These are phyloP conservation scores for Alectoris magna DNA, from an alignment of 2,797 vertebrate genomes.

Conservation along the genomic window DNA sequence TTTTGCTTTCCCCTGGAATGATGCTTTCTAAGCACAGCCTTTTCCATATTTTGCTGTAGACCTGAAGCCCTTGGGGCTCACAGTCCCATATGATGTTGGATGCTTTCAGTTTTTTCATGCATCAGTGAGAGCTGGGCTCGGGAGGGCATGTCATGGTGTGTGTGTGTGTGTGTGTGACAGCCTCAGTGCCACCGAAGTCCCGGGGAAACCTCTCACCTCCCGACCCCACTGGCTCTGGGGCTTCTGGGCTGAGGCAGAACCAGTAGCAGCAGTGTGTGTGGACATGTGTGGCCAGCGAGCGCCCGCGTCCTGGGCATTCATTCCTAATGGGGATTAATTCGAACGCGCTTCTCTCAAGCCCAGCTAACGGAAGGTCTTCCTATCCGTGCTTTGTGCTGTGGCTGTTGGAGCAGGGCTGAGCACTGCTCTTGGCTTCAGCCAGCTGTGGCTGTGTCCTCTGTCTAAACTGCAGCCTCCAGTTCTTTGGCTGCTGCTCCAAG, in stretches of 20 bases:
- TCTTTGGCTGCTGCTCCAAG: background rate
- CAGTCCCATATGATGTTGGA: accelerated
- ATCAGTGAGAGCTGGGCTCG: background rate
- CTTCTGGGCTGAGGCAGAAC: background rate
- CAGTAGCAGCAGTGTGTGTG: background rate
- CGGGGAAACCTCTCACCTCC: background rate
- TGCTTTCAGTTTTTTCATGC: background rate
- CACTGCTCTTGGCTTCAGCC: background rate
- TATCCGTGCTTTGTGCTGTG: accelerated
- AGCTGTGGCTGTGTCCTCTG: background rate
- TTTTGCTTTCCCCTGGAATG: background rate
- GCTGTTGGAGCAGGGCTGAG: background rate
- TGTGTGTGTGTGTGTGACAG: background rate
- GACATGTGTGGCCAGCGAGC: accelerated
- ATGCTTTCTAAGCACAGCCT: background rate
- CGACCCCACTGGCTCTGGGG: background rate
- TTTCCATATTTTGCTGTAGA: accelerated
- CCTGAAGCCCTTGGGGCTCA: background rate
- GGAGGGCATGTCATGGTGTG: background rate
- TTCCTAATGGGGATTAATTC: accelerated
- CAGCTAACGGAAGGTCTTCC: background rate
- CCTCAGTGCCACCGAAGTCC: background rate
- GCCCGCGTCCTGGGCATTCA: background rate
- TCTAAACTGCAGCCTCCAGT: background rate
- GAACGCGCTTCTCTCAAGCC: background rate